These are phyloP conservation scores for Grapholita molesta DNA, from an alignment of 1,140 invertebrate genomes.

Conservation along the genomic window DNA sequence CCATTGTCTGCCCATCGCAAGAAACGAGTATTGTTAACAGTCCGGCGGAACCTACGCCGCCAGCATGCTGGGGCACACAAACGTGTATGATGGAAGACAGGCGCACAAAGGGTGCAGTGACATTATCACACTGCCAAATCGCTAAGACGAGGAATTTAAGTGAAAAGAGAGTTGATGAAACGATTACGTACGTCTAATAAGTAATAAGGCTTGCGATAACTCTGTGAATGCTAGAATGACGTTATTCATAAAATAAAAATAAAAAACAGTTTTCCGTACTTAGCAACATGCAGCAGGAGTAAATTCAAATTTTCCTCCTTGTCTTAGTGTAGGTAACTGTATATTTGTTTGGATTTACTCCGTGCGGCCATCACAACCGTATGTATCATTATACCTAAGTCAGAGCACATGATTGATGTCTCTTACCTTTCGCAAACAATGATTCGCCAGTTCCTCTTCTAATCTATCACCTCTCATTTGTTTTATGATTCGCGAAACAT, in stretches of 20 bases:
- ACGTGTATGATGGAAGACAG: not conserved
- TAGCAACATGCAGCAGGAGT: no score
- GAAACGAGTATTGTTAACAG: constrained; percentile 19
- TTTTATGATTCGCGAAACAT: constrained; percentile 5
- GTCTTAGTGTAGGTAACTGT: not conserved
- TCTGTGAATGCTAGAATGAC: not conserved
- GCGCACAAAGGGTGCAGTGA: not conserved
- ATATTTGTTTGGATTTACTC: not conserved
- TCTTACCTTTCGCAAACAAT: constrained; percentile 16
- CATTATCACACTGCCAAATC: not conserved
- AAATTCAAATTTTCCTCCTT: no score
- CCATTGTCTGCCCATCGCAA: constrained; percentile 22
- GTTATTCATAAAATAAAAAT: no score
- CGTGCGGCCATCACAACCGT: not conserved
- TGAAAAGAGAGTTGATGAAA: not conserved
- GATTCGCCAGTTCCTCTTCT: constrained; percentile 10
- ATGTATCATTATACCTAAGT: constrained; percentile 8
- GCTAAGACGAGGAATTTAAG: not conserved
- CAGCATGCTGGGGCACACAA: not conserved
- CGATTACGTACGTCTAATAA: not conserved
- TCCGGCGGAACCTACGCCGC: not conserved
- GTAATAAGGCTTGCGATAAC: not conserved
- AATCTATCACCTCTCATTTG: constrained; percentile 4
- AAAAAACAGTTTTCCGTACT: no score
- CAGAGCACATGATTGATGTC: constrained; percentile 9